Evolutionary conservation across 1,140 invertebrate species (phyloP), one percentile per base, ranked within the genome.

Genomic region (Colletes gigas): DNA sequence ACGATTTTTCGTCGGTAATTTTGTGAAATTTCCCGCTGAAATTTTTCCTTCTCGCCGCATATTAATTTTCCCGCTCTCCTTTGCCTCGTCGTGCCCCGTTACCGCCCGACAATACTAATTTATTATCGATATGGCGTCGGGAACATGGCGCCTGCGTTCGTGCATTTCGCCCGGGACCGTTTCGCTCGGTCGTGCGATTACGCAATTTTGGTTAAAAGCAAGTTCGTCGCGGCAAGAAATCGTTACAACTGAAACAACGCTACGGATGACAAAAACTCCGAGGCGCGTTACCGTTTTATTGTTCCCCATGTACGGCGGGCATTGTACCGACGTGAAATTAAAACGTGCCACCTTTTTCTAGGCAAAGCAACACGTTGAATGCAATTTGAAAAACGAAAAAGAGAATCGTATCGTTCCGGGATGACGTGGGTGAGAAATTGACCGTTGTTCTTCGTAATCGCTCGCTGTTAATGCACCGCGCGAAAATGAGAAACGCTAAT

Each of bases 21-120:
- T 70, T 54, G 4, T 71, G 57, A 78, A 78, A 77, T 75, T 75
- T 75, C 21, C 72, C 60, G 52, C 52, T 44, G 68, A 70, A 77
- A 69, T 50, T 78, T 19, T 19, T 19, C 41, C 30, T 14, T 30
- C 50, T 15, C 30, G 21, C 15, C 9, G 19, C 9, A 14, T 10
- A 5, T 55, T 67, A 19, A 57, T 76, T 76, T 57, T 47, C 10
- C 73, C 8, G 17, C 17, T 54, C 59, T 21, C 52, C 52, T 54
- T 54, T 17, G 41, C 12, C 12, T 3, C 54, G 54, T 59, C 12
- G 65, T 69, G 41, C 41, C 15, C 47, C 65, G 54, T 47, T 77
- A 50, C 55, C 17, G 15, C 10, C 17, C 17, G 47, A 50, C 21
- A 21, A 15, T 57, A 17, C 8, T 10, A 39, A 50, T 50, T 47